Base-by-base conservation (phyloP, 2,888 invertebrate species). In the Agrochola litura region DNA sequence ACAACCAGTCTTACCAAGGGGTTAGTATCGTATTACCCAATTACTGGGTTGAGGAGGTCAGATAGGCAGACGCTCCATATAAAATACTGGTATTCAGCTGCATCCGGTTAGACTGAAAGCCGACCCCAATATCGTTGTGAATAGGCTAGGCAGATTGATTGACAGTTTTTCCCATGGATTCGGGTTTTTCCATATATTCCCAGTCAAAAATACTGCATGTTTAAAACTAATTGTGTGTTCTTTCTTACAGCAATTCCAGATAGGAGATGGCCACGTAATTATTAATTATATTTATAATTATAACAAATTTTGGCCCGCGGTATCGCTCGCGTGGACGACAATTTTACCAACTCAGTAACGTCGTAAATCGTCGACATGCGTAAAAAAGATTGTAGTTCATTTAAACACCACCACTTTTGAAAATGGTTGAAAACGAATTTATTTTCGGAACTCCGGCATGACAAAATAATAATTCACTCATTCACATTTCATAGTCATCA, bases 251-350 rank as follows among this genome's bases (percentile, higher is more conserved):
- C n/a, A n/a, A 3, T 3, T n/a, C 10, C 16, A 14, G 68, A 68
- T 56, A n/a, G 1, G 1, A 56, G 16, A 37, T 68, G 30, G 22
- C 54, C 68, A 68, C 68, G 68, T 68, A 68, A 68, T 68, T 52
- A 67, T 67, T 37, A 3, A 67, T 67, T 37, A 3, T n/a, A 52
- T 52, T 52, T 37, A 1, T 22, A 46, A 22, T 30, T 49, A 30
- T 49, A 49, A 22, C 8, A 30, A 30, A 19, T 30, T 60, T 60
- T 16, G 1, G 19, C 19, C 19, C 4, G 25, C 25, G 25, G 12
- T 12, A 25, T 25, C 6, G 8, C 66, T 30, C 25, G 8, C 46
- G 19, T 30, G 19, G 8, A 30, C 5, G 2, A 30, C 22, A 9
- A 30, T 49, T 30, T 25, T 6, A 19, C 65, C 66, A 49, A 8